phyloP scores from a whole-genome alignment of 2,797 vertebrate genomes.

The Tiaroga cobitis region DNA sequence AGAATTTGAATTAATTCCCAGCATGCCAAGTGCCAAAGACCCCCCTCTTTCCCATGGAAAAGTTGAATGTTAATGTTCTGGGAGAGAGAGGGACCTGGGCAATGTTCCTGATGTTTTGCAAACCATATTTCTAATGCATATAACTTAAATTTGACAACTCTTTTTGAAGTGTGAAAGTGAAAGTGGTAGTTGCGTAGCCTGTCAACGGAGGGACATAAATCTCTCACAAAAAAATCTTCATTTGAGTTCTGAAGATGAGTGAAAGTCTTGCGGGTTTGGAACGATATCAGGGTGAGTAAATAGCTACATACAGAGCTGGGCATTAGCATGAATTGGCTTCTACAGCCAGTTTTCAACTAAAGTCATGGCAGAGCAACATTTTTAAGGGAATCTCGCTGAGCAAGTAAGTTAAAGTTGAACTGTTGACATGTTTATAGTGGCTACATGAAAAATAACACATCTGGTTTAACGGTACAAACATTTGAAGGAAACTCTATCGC shows the following conservation, averaged over 20 bases:
- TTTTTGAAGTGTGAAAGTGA: no score
- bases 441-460: constrained; percentile 15
- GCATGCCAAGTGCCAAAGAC: constrained; percentile 32
- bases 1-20: constrained; percentile 22
- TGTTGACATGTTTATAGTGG: constrained; percentile 35
- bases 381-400: not conserved
- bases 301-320: no score
- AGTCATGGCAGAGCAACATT: not conserved
- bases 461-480: not conserved
- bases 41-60: constrained; percentile 45
- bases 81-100: not conserved
- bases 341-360: not conserved
- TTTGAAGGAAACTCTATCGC: constrained; percentile 28
- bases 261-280: no score
- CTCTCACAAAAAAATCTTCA: no score
- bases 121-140: not conserved
- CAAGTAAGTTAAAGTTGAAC: not conserved
- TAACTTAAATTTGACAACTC: not conserved
- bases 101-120: not conserved
- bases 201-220: no score
- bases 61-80: constrained; percentile 20
- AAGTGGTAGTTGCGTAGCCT: no score
- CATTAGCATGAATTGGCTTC: not conserved
- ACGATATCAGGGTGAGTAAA: no score
- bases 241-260: no score